Evolutionary conservation across 2,797 vertebrate species (phyloP).

Genomic region (Spondyliosoma cantharus): DNA sequence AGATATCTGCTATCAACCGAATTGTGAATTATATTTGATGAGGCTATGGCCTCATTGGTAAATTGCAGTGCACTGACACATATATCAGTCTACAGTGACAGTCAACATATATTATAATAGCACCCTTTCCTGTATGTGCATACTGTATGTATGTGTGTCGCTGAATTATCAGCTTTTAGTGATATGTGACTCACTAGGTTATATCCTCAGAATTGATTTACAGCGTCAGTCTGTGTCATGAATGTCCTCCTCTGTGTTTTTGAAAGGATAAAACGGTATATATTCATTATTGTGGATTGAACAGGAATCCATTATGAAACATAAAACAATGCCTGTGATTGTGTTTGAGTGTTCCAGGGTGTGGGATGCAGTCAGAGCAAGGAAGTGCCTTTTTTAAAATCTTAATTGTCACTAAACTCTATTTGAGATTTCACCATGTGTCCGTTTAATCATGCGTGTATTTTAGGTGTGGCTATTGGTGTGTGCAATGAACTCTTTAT

Average conservation of each 20-base stretch:
- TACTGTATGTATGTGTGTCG: slow-evolving; percentile 10
- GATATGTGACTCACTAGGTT: slow-evolving; percentile 31
- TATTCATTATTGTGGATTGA: slow-evolving; percentile 17
- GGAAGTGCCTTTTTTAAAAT: slow-evolving; percentile 51
- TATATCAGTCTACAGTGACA: slow-evolving; percentile 56
- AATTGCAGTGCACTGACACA: slow-evolving; percentile 44
- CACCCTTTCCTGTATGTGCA: slow-evolving; percentile 25
- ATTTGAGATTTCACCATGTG: slow-evolving; percentile 51
- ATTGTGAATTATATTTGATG: slow-evolving; percentile 64
- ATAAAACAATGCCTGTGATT: slow-evolving; percentile 11
- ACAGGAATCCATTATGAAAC: slow-evolving; percentile 22
- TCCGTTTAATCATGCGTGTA: slow-evolving; percentile 32
- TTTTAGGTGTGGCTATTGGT: slow-evolving; percentile 1
- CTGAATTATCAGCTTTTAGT: slow-evolving; percentile 39
- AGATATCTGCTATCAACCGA: slow-evolving; percentile 56
- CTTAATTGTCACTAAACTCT: slow-evolving; percentile 57
- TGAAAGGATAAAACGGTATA: slow-evolving; percentile 33
- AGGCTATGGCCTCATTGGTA: slow-evolving; percentile 61
- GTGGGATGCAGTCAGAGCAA: slow-evolving; percentile 6
- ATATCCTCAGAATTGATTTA: slow-evolving; percentile 51
- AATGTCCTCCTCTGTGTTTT: slow-evolving; percentile 37
- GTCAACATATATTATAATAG: slow-evolving; percentile 57
- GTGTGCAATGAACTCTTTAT: slow-evolving; percentile 17
- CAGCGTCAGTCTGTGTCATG: slow-evolving; percentile 29
- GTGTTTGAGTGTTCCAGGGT: not conserved